phyloP scores from a whole-genome alignment of 2,113 vertebrate species.

The Lepus timidus region DNA sequence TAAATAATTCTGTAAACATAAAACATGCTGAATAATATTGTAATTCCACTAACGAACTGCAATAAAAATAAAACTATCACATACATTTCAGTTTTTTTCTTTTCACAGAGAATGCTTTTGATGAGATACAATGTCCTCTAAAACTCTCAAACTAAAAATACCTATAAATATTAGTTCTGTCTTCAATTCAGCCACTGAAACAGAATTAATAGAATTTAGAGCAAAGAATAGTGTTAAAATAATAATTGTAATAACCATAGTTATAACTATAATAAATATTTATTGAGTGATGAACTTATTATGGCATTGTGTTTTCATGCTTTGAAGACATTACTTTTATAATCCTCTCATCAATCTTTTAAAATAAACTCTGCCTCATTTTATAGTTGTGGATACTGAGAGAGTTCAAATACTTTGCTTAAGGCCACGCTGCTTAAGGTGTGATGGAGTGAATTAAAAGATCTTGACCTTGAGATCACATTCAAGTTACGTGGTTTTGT shows the following conservation, averaged over 20 bases:
- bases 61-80: conserved; percentile 73
- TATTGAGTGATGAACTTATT: conserved; percentile 47
- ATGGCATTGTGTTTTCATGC: neutral
- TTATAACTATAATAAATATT: conserved; percentile 24
- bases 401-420: conserved; percentile 3
- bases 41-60: conserved; percentile 77
- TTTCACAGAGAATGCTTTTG: conserved; percentile 66
- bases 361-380: neutral
- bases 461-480: neutral
- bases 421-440: neutral
- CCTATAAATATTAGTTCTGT: conserved; percentile 60
- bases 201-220: conserved; percentile 37
- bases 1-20: conserved; percentile 82
- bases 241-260: neutral
- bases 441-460: neutral
- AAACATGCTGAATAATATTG: conserved; percentile 80
- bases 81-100: conserved; percentile 57
- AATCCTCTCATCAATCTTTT: neutral
- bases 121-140: conserved; percentile 39
- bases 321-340: conserved; percentile 7
- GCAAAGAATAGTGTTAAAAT: conserved; percentile 53
- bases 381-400: conserved; percentile 12
- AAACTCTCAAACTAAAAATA: conserved; percentile 25
- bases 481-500: neutral
- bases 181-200: conserved; percentile 43